Base-by-base conservation (phyloP, 2,113 vertebrate genomes). In the Sprattus sprattus region DNA sequence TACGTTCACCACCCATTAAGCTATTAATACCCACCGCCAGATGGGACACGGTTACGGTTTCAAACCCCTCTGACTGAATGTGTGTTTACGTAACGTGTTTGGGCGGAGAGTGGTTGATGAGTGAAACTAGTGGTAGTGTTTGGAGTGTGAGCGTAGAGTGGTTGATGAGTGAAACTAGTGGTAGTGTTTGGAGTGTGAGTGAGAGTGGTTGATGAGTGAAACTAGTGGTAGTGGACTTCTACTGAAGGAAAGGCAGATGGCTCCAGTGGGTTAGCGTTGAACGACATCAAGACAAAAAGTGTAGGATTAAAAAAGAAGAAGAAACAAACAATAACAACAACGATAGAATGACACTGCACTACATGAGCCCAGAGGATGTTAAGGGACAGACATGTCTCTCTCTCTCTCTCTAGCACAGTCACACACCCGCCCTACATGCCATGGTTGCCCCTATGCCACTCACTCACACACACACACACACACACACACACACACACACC, bases 391-490 rank as follows among this genome's bases (percentile, higher is more conserved):
- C 81, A 13, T 81, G 16, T 82, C 25, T 82, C 45, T 86, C 47
- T 49, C 86, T 54, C 52, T 13, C 64, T 11, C n/a, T 67, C n/a
- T 81, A 60, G 92, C 86, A 89, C 83, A 88, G 83, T 92, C 81
- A 91, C 82, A 87, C 82, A 83, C 89, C 90, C 86, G 84, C 88
- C 90, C 92, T 92, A 91, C 92, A 94, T 93, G 92, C 90, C 88
- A 88, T 39, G 85, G 28, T 47, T 39, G 85, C 82, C 89, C 90
- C 82, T 82, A 89, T 88, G 92, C 95, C 94, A n/a, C 60, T 81
- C 25, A 80, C n/a, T 82, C 46, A 87, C 49, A 47, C 46, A 28
- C 84, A 83, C 82, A 60, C 85, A 16, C 80, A 45, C 81, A 92
- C 67, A 92, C 86, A 89, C 83, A 88, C 83, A 91, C 81, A 91